phyloP scores from a whole-genome alignment of 2,888 invertebrate genomes.

The Cataglyphis altisquamis region DNA sequence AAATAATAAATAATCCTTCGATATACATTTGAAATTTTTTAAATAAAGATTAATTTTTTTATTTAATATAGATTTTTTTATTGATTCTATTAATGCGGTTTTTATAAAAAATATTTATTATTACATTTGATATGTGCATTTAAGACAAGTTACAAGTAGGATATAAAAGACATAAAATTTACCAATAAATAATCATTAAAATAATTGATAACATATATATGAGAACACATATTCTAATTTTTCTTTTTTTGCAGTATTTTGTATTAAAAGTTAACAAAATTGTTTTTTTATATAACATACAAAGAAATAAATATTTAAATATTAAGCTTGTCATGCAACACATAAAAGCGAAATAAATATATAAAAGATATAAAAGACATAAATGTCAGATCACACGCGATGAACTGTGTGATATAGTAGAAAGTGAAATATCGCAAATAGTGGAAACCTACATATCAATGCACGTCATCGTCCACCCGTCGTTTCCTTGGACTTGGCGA shows the following conservation, averaged over 20 bases:
- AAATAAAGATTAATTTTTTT: not conserved
- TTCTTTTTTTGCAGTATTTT: not conserved
- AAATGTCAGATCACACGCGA: not conserved
- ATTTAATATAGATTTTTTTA: not conserved
- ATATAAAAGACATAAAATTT: not conserved
- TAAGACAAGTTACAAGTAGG: not conserved
- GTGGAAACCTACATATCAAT: constrained; percentile 64
- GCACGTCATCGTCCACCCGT: constrained; percentile 72
- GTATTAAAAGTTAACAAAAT: not conserved
- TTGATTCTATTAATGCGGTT: not conserved
- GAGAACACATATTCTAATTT: not conserved
- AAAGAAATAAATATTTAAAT: not conserved
- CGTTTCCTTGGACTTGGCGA: constrained; percentile 75
- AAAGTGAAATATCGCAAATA: constrained; percentile 38
- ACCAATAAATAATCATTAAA: not conserved
- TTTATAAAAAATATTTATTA: not conserved
- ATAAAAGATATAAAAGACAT: not conserved
- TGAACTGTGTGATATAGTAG: not conserved
- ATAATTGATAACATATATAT: not conserved
- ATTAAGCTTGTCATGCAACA: not conserved
- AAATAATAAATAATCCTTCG: constrained; percentile 10
- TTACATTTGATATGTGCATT: not conserved
- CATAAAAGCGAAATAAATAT: not conserved
- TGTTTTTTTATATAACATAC: not conserved
- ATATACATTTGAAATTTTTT: not conserved